Evolutionary conservation across 2,888 invertebrate species (phyloP).

Genomic region (Stomorhina lunata): DNA sequence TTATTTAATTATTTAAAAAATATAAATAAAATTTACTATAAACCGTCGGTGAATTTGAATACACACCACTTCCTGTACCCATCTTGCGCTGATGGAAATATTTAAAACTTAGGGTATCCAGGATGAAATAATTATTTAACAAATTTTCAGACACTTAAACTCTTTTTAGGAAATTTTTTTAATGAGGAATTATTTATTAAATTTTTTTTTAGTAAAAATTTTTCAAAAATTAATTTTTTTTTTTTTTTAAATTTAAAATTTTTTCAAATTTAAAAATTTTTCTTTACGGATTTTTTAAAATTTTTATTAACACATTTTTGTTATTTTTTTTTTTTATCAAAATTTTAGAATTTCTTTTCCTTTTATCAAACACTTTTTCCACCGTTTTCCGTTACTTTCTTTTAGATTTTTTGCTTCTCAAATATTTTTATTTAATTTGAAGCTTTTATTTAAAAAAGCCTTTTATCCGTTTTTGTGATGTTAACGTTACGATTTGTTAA

Average conservation of each 20-base stretch:
- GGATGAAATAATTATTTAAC: slow-evolving; percentile 69
- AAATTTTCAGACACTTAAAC: slow-evolving; percentile 17
- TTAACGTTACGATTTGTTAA: slow-evolving; percentile 76
- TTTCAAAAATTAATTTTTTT: no score
- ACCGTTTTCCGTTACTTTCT: slow-evolving; percentile 29
- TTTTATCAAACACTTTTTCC: slow-evolving; percentile 6
- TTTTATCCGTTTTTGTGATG: slow-evolving; percentile 69
- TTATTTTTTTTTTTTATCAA: not conserved
- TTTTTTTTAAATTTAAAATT: no score
- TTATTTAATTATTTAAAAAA: no score
- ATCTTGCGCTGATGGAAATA: slow-evolving; percentile 80
- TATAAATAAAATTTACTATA: slow-evolving; percentile 56
- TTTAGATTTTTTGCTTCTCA: slow-evolving; percentile 36
- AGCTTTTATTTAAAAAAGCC: slow-evolving; percentile 25
- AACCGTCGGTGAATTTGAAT: slow-evolving; percentile 59
- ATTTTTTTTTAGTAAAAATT: not conserved
- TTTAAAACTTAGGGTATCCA: slow-evolving; percentile 80
- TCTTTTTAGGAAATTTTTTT: slow-evolving; percentile 18
- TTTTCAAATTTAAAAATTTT: no score
- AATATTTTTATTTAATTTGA: not conserved
- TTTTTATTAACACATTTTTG: not conserved
- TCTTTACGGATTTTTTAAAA: no score
- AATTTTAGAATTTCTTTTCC: slow-evolving; percentile 37
- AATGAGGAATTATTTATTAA: not conserved
- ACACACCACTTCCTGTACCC: slow-evolving; percentile 76